Conservation (phyloP, 1,140 invertebrate genomes). For the Euschistus heros region DNA sequence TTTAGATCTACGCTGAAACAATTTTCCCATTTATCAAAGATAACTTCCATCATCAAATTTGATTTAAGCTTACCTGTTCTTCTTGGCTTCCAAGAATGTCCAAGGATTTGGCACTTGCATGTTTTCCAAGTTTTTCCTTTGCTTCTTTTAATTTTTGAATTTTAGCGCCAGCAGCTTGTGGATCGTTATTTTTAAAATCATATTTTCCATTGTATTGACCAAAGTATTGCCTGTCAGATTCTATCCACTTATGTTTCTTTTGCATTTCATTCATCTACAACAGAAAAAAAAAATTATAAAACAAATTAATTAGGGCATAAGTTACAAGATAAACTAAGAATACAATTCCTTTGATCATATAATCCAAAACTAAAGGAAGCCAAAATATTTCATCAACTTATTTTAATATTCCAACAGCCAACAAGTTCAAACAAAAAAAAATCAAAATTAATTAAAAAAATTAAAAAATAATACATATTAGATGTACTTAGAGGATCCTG, state of each 20-base stretch:
- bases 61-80: conserved; percentile 49
- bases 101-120: conserved; percentile 77
- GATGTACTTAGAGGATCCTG: too few relatives aligned
- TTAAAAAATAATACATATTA: too few relatives aligned
- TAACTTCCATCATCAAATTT: background rate
- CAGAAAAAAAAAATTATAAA: conserved; percentile 10
- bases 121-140: conserved; percentile 62
- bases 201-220: conserved; percentile 46
- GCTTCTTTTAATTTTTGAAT: conserved; percentile 52
- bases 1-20: too few relatives aligned
- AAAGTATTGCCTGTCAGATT: conserved; percentile 66
- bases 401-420: too few relatives aligned
- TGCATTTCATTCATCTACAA: conserved; percentile 41
- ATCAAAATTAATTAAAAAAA: too few relatives aligned
- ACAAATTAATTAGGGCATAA: conserved; percentile 4
- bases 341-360: too few relatives aligned
- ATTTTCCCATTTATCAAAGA: too few relatives aligned
- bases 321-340: background rate
- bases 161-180: conserved; percentile 45
- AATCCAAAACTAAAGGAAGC: too few relatives aligned
- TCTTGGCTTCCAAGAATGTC: conserved; percentile 75
- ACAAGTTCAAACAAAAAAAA: too few relatives aligned
- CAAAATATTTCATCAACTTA: too few relatives aligned
- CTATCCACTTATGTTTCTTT: conserved; percentile 62
- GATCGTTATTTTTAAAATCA: conserved; percentile 45